Percentiles rank a stretch among this genome's conserved stretches.
These are phyloP conservation scores for Spatulosminthurus flaviceps DNA, from an alignment of 2,888 invertebrate species.

Conservation along the genomic window DNA sequence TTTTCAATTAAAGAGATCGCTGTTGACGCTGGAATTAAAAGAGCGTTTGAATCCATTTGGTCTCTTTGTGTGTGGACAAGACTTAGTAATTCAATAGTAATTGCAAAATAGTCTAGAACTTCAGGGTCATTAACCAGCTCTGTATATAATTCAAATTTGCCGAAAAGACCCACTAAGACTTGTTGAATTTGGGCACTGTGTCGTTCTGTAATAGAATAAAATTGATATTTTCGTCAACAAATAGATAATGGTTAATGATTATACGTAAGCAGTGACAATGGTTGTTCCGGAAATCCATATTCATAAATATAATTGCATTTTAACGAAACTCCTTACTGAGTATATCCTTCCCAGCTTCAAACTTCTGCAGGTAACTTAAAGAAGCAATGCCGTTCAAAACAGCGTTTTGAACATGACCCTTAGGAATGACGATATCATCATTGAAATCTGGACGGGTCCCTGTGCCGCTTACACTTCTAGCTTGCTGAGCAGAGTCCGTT, in stretches of 20 bases:
- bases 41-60: constrained; percentile 44
- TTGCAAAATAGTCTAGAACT: constrained; percentile 58
- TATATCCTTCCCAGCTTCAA: constrained; percentile 50
- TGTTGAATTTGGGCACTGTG: constrained; percentile 5
- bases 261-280: too few relatives aligned
- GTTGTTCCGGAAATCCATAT: too few relatives aligned
- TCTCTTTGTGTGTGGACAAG: constrained; percentile 52
- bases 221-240: background rate
- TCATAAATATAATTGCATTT: too few relatives aligned
- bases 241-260: too few relatives aligned
- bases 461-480: background rate
- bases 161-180: constrained; percentile 46
- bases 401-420: constrained; percentile 58
- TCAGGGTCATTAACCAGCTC: constrained; percentile 51
- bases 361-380: constrained; percentile 56
- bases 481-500: constrained; percentile 30
- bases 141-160: constrained; percentile 52
- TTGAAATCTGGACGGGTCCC: constrained; percentile 48
- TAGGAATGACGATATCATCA: constrained; percentile 54
- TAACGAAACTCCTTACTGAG: constrained; percentile 53
- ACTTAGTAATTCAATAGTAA: constrained; percentile 53
- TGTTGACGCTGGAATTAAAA: constrained; percentile 50
- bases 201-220: constrained; percentile 34
- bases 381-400: constrained; percentile 58
- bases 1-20: constrained; percentile 51